phyloP scores from a whole-genome alignment of 1,140 invertebrate genomes.

The Stenopsyche tienmushanensis region DNA sequence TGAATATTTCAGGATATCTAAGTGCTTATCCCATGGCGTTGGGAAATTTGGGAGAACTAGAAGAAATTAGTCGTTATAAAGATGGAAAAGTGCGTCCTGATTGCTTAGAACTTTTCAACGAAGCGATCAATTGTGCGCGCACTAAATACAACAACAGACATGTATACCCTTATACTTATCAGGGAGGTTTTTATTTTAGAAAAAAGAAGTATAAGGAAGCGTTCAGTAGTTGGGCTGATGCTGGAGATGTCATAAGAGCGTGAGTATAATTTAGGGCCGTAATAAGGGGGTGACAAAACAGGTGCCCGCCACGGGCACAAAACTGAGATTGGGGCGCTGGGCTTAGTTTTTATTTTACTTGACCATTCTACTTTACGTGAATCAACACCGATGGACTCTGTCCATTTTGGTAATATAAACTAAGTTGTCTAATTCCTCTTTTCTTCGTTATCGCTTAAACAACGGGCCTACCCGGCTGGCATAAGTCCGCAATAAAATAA shows the following conservation, averaged over 20 bases:
- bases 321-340: no score
- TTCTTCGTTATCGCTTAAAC: no score
- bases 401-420: no score
- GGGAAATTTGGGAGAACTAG: slow-evolving; percentile 88
- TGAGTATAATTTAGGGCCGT: no score
- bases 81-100: slow-evolving; percentile 51
- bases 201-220: slow-evolving; percentile 89
- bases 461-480: no score
- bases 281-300: no score
- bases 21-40: slow-evolving; percentile 92
- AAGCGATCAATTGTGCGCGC: slow-evolving; percentile 80
- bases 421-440: no score
- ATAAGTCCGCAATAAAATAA: neutral
- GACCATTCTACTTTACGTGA: no score
- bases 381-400: no score
- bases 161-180: slow-evolving; percentile 95
- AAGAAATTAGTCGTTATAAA: slow-evolving; percentile 62
- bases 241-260: slow-evolving; percentile 88
- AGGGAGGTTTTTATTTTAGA: slow-evolving; percentile 89
- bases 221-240: slow-evolving; percentile 92
- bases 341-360: no score
- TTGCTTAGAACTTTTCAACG: slow-evolving; percentile 64
- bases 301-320: no score
- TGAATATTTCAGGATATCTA: slow-evolving; percentile 70
- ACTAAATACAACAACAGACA: slow-evolving; percentile 88